Conservation (phyloP, 1,140 invertebrate genomes). For the Periplaneta americana region DNA sequence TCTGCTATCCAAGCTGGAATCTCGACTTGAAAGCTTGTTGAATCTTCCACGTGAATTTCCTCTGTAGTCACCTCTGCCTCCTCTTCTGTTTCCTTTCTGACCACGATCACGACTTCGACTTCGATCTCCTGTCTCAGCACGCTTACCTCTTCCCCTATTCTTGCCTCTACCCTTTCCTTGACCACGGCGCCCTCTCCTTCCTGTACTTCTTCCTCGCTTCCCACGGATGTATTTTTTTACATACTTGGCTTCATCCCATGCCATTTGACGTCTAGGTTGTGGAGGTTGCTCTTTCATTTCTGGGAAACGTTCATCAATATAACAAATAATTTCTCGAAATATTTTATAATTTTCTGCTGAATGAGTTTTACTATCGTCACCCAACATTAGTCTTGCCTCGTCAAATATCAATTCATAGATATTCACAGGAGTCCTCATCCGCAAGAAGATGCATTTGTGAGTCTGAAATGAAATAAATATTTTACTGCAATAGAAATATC, state of each 20-base stretch:
- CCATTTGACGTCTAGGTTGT: neutral
- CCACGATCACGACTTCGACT: too few relatives aligned
- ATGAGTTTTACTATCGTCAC: too few relatives aligned
- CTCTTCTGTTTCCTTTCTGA: neutral
- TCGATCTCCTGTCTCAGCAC: neutral
- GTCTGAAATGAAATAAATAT: constrained; percentile 10
- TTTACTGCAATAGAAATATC: too few relatives aligned
- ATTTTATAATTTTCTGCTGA: neutral
- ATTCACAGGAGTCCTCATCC: constrained; percentile 3
- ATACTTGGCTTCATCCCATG: neutral
- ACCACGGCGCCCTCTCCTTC: too few relatives aligned
- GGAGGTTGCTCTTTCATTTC: neutral
- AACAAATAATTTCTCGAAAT: neutral
- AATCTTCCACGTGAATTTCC: neutral
- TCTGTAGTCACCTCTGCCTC: neutral
- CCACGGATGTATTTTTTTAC: neutral
- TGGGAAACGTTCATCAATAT: neutral
- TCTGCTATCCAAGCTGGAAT: neutral
- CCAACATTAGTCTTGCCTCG: neutral
- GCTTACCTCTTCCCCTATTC: too few relatives aligned
- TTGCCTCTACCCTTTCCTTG: too few relatives aligned
- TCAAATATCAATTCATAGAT: constrained; percentile 5
- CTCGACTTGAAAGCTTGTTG: neutral
- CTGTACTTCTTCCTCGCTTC: too few relatives aligned
- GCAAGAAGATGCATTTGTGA: constrained; percentile 7